Conservation (phyloP, 2,888 invertebrate genomes). For the Anodontia alba region DNA sequence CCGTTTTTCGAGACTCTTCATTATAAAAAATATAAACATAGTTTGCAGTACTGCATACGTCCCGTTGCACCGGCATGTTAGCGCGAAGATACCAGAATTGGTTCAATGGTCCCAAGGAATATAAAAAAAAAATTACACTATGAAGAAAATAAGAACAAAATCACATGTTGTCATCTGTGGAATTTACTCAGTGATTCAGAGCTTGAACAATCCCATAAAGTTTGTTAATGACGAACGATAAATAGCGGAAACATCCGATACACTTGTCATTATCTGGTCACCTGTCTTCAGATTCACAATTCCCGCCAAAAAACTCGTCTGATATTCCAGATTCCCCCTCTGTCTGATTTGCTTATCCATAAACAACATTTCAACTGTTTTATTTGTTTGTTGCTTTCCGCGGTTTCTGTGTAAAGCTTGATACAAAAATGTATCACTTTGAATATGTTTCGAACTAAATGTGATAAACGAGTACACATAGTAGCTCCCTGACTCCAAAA, state of each 20-base stretch:
- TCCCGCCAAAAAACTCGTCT: not conserved
- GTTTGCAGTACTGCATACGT: no score
- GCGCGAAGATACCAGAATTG: no score
- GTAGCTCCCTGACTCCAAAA: not conserved
- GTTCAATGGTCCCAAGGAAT: no score
- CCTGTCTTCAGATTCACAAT: not conserved
- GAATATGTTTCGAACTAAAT: not conserved
- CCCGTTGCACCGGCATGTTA: no score
- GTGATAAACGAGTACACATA: constrained; percentile 6
- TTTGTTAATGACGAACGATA: not conserved
- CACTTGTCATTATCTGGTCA: not conserved
- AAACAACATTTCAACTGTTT: not conserved
- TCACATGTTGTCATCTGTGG: no score
- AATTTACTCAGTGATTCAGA: no score
- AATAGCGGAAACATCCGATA: not conserved
- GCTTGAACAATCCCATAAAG: not conserved
- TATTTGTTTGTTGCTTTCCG: not conserved
- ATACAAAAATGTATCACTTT: not conserved
- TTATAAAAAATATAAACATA: no score
- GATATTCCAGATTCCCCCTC: not conserved
- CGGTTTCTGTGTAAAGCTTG: not conserved
- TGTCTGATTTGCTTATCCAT: constrained; percentile 5
- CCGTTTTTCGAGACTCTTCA: no score
- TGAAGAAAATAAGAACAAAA: no score
- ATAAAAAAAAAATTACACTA: no score